Percentiles rank a stretch among this genome's conserved stretches.
These are phyloP conservation scores for Drosophila carrolli DNA, from an alignment of 1,140 invertebrate species.

Conservation along the genomic window DNA sequence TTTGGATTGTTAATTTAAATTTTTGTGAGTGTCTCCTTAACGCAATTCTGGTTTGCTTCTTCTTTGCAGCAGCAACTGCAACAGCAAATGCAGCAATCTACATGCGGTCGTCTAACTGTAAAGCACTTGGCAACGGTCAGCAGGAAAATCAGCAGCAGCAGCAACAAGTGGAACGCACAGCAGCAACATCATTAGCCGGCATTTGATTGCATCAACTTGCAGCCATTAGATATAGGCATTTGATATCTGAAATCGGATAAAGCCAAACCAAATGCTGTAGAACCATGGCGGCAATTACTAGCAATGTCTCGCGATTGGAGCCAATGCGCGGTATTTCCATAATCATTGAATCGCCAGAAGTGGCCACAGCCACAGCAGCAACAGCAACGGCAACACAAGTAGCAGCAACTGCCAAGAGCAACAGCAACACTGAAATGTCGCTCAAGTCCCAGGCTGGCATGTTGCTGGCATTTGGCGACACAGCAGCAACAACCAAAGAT, in stretches of 20 bases:
- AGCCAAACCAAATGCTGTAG: conserved; percentile 60
- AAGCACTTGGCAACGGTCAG: conserved; percentile 71
- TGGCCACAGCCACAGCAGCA: conserved; percentile 26
- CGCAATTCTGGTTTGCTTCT: conserved; percentile 24
- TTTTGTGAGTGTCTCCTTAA: not conserved
- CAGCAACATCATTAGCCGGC: conserved; percentile 33
- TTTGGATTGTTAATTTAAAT: not conserved
- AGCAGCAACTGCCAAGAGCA: conserved; percentile 32
- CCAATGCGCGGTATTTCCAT: conserved; percentile 76
- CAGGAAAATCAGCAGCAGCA: conserved; percentile 10
- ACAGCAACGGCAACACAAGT: conserved; percentile 25
- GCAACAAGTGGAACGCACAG: conserved; percentile 57
- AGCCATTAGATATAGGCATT: conserved; percentile 5
- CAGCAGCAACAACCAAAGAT: conserved; percentile 57
- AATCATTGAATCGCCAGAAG: conserved; percentile 68
- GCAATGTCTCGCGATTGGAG: conserved; percentile 44
- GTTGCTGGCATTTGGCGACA: conserved; percentile 78
- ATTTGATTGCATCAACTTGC: conserved; percentile 59
- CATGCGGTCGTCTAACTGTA: conserved; percentile 73
- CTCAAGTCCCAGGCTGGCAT: conserved; percentile 73
- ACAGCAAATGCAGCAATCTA: conserved; percentile 57
- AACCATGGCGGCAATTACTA: conserved; percentile 61
- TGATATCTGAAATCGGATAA: conserved; percentile 42
- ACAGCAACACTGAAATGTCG: conserved; percentile 66
- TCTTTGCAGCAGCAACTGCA: conserved; percentile 20